Base-by-base conservation (phyloP, 2,888 invertebrate genomes). In the Amiota communis region DNA sequence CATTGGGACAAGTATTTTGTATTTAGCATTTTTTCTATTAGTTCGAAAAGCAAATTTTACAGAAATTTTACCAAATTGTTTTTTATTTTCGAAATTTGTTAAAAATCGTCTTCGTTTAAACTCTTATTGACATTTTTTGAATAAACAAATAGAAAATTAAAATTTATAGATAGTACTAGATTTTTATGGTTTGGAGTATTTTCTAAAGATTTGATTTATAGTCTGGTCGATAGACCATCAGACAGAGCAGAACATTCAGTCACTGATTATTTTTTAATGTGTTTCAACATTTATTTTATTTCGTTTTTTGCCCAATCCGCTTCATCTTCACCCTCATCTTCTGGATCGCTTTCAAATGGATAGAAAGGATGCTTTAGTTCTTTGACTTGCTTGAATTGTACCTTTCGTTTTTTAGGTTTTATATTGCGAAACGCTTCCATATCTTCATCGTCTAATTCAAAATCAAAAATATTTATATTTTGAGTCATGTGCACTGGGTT, bases 401-500 rank as follows among this genome's bases (percentile, higher is more conserved):
- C 81, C 48, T 84, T 73, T 68, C 87, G 80, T 51, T 81, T 76
- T n/a, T 81, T 83, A 15, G 81, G 90, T 73, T 92, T 91, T 74
- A 91, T 92, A 56, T 87, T 87, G 78, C 90, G 91, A 63, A 92
- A 89, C 12, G 87, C 79, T 0, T 81, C 78, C 2, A 92, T 86
- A 69, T 92, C 92, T 46, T 91, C 90, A 1, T 88, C 81, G 1
- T 88, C 87, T 12, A 92, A 84, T 74, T 90, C 81, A 85, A 92
- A 92, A 86, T 92, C 91, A 75, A 92, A 92, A 1, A 92, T 85
- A 65, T 92, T 81, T 20, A 92, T 90, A 81, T 92, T 92, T 75
- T 91, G 87, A 63, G 86, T 82, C 4, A 92, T 89, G 36, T 92
- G 90, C 1, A 86, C 79, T 2, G 76, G 64, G 72, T 91, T 92